Conservation (phyloP, 2,888 invertebrate genomes). For the Stenoptilia bipunctidactyla region DNA sequence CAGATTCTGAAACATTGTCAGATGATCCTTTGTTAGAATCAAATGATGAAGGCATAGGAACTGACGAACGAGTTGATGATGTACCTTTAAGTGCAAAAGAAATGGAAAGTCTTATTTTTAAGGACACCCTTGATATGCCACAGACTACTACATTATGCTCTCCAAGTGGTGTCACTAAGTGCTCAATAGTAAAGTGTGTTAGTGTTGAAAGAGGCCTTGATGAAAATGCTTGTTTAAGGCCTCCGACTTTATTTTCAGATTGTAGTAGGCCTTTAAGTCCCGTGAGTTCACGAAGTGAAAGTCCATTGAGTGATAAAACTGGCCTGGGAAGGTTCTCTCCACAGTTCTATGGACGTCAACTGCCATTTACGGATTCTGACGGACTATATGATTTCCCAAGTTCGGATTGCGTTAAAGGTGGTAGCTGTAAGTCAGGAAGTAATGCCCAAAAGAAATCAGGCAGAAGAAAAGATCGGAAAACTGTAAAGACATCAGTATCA, state of each 20-base stretch:
- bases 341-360: slow-evolving; percentile 77
- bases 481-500: slow-evolving; percentile 60
- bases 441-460: slow-evolving; percentile 73
- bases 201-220: slow-evolving; percentile 69
- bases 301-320: slow-evolving; percentile 81
- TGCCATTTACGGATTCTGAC: slow-evolving; percentile 84
- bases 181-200: slow-evolving; percentile 67
- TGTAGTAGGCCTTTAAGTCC: slow-evolving; percentile 75
- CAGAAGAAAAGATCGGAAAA: slow-evolving; percentile 74
- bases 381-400: slow-evolving; percentile 85
- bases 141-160: slow-evolving; percentile 41
- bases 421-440: slow-evolving; percentile 57
- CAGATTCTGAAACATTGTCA: slow-evolving; percentile 81
- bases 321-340: slow-evolving; percentile 78
- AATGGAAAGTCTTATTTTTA: slow-evolving; percentile 49
- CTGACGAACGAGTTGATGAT: slow-evolving; percentile 81
- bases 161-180: slow-evolving; percentile 62
- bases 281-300: slow-evolving; percentile 83
- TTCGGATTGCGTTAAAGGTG: slow-evolving; percentile 75
- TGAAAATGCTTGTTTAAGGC: slow-evolving; percentile 48
- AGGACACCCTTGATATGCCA: slow-evolving; percentile 59
- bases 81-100: slow-evolving; percentile 80
- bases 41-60: slow-evolving; percentile 84
- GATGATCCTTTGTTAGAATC: slow-evolving; percentile 80
- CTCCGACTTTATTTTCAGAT: slow-evolving; percentile 69